Evolutionary conservation across 2,113 vertebrate species (phyloP).

Genomic region (Psilopogon haemacephalus): DNA sequence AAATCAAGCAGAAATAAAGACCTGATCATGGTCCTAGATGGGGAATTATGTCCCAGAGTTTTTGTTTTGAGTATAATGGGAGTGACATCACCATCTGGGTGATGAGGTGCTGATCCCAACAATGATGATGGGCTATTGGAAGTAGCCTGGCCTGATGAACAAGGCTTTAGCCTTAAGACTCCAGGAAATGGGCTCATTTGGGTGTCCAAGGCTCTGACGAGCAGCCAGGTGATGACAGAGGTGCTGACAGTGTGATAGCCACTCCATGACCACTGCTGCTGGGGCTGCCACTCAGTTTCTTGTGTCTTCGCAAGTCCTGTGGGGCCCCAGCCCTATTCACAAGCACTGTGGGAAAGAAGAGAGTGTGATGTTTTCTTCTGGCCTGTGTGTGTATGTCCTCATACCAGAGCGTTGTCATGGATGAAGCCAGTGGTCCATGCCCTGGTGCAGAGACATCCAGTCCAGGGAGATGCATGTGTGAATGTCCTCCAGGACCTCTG

Average conservation of each 20-base stretch:
- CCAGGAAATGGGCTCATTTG: not conserved
- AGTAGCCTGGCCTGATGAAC: not conserved
- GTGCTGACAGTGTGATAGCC: not conserved
- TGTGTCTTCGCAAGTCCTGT: not conserved
- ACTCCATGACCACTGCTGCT: not conserved
- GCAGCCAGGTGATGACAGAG: not conserved
- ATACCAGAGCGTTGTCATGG: accelerated
- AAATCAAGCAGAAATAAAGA: not conserved
- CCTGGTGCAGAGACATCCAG: not conserved
- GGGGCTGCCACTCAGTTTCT: not conserved
- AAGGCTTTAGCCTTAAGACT: not conserved
- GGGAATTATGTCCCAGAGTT: not conserved
- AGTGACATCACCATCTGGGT: not conserved
- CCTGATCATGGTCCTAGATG: not conserved
- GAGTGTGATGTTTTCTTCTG: not conserved
- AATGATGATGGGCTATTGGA: not conserved
- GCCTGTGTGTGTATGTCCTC: not conserved
- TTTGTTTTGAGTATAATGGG: not conserved
- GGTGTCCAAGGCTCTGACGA: not conserved
- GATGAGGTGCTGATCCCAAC: not conserved
- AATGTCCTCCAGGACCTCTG: accelerated
- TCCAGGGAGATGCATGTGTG: accelerated
- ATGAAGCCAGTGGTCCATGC: not conserved
- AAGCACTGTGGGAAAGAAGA: not conserved
- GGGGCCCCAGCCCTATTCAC: not conserved